These are phyloP conservation scores for Ridgeia piscesae DNA, from an alignment of 1,140 invertebrate species.

Conservation along the genomic window DNA sequence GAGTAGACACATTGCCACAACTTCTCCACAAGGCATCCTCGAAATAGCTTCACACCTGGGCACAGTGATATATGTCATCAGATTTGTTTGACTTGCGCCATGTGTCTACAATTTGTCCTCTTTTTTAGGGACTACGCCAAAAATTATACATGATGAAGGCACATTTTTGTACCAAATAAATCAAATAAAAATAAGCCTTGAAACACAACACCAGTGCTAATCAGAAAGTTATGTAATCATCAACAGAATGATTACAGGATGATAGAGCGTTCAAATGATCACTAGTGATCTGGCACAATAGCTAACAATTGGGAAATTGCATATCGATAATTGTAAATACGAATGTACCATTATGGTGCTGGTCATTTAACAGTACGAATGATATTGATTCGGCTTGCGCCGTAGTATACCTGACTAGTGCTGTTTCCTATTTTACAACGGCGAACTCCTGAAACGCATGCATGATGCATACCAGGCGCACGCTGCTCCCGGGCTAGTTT, in stretches of 20 bases:
- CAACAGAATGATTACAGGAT: background rate
- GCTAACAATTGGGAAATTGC: background rate
- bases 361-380: background rate
- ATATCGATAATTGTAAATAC: background rate
- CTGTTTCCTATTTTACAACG: background rate
- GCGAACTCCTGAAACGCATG: background rate
- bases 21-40: background rate
- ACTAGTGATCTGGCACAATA: background rate
- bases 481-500: background rate
- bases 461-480: background rate
- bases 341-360: background rate
- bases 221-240: too few relatives aligned
- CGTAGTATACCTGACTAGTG: background rate
- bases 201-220: too few relatives aligned
- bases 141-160: too few relatives aligned
- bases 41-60: background rate
- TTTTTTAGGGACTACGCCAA: too few relatives aligned
- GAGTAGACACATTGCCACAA: too few relatives aligned
- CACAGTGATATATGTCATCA: background rate
- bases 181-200: too few relatives aligned
- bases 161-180: too few relatives aligned
- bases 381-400: background rate
- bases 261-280: background rate
- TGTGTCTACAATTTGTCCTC: too few relatives aligned
- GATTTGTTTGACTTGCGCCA: background rate